Conservation (phyloP, 2,113 vertebrate species). For the Tachuris rubrigastra region DNA sequence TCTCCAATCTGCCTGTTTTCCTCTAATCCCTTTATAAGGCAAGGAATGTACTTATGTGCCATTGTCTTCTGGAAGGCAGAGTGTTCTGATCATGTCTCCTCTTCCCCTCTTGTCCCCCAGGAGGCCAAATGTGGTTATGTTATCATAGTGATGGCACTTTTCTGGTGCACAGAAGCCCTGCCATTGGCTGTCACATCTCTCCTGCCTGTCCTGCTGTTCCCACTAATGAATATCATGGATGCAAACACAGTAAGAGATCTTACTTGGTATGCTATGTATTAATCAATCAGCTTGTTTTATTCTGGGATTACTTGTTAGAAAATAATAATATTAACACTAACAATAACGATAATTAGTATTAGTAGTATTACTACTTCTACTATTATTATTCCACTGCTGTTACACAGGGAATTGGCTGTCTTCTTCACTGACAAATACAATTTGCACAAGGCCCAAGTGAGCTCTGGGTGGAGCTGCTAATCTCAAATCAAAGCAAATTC, state of each 20-base stretch:
- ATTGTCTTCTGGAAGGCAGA: background rate
- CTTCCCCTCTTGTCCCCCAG: slow-evolving; percentile 60
- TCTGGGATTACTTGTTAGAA: background rate
- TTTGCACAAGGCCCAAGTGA: background rate
- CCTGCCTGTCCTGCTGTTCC: slow-evolving; percentile 87
- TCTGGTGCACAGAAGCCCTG: slow-evolving; percentile 91
- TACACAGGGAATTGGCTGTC: background rate
- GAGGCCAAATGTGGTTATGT: slow-evolving; percentile 82
- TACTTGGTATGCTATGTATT: background rate
- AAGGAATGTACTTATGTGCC: background rate
- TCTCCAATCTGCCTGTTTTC: background rate
- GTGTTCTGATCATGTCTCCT: background rate
- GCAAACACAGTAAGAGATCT: slow-evolving; percentile 76
- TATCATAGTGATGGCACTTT: slow-evolving; percentile 91
- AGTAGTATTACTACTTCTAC: background rate
- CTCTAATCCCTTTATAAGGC: background rate
- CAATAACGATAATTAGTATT: too few species aligned
- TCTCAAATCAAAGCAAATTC: background rate
- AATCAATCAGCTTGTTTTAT: background rate
- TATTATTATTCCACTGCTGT: too few species aligned
- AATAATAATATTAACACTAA: too few species aligned
- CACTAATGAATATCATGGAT: slow-evolving; percentile 90
- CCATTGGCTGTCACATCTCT: slow-evolving; percentile 89
- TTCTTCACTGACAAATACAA: too few species aligned
- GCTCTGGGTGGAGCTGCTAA: background rate